phyloP scores from a whole-genome alignment of 1,140 invertebrate species.

The Drosophila virilis region DNA sequence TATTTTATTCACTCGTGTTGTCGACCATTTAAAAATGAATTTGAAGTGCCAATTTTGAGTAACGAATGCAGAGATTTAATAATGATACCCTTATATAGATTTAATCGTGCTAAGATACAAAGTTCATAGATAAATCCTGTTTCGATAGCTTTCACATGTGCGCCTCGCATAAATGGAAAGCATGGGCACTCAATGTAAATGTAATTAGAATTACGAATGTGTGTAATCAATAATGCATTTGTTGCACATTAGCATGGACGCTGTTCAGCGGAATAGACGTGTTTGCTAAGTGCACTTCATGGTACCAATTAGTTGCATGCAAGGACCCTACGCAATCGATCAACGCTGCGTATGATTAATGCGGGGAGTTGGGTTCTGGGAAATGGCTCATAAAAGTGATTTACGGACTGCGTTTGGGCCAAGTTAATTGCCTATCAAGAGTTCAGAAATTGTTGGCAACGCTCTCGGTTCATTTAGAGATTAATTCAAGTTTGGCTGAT shows the following conservation, averaged over 20 bases:
- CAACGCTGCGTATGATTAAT: slow-evolving; percentile 69
- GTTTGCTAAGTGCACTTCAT: slow-evolving; percentile 7
- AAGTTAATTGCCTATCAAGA: slow-evolving; percentile 44
- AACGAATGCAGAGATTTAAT: no score
- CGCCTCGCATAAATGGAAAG: no score
- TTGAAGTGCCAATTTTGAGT: no score
- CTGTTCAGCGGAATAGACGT: not conserved
- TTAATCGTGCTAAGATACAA: no score
- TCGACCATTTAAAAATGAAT: no score
- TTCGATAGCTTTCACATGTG: no score
- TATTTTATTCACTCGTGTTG: no score
- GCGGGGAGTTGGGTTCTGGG: not conserved
- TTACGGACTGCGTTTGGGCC: slow-evolving; percentile 35
- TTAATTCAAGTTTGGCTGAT: slow-evolving; percentile 57
- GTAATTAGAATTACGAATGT: not conserved
- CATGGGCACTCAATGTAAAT: no score
- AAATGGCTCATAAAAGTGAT: slow-evolving; percentile 49
- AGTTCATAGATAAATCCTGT: no score
- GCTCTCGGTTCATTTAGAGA: slow-evolving; percentile 42
- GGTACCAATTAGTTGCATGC: slow-evolving; percentile 49
- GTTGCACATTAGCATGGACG: not conserved
- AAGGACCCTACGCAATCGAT: not conserved
- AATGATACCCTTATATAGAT: no score
- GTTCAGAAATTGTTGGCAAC: not conserved
- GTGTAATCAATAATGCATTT: not conserved